Conservation (phyloP, 2,797 vertebrate species). For the Semaprochilodus insignis region DNA sequence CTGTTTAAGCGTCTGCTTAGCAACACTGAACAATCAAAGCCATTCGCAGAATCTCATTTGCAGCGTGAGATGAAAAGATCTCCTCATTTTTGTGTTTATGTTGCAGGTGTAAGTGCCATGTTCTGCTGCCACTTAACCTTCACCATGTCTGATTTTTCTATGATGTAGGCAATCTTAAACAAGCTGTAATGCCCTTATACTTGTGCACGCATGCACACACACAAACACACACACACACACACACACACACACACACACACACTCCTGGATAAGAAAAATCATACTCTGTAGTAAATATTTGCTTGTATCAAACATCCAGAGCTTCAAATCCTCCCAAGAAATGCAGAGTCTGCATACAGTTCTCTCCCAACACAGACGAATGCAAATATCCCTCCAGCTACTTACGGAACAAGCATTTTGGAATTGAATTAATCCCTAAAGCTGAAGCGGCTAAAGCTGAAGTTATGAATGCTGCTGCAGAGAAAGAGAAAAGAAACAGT, state of each 20-base stretch:
- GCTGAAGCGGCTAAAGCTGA: too few relatives aligned
- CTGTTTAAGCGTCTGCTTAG: constrained; percentile 12
- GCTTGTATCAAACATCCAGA: neutral
- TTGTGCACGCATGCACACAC: too few relatives aligned
- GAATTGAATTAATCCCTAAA: too few relatives aligned
- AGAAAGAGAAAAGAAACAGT: too few relatives aligned
- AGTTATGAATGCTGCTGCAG: too few relatives aligned
- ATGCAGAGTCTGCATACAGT: neutral
- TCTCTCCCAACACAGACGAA: neutral
- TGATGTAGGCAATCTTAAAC: neutral
- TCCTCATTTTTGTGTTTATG: neutral
- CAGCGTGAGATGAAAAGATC: neutral
- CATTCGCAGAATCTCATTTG: constrained; percentile 10
- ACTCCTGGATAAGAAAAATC: neutral
- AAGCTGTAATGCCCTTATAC: neutral
- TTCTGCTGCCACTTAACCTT: neutral
- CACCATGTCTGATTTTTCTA: neutral
- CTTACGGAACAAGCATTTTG: too few relatives aligned
- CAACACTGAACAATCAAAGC: neutral
- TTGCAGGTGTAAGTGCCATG: neutral
- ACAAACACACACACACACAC: neutral
- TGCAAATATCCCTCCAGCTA: too few relatives aligned
- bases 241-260: neutral
- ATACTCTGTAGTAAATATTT: neutral
- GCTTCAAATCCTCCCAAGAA: neutral